Conservation (phyloP, 2,797 vertebrate species). For the Pogonophryne albipinna region DNA sequence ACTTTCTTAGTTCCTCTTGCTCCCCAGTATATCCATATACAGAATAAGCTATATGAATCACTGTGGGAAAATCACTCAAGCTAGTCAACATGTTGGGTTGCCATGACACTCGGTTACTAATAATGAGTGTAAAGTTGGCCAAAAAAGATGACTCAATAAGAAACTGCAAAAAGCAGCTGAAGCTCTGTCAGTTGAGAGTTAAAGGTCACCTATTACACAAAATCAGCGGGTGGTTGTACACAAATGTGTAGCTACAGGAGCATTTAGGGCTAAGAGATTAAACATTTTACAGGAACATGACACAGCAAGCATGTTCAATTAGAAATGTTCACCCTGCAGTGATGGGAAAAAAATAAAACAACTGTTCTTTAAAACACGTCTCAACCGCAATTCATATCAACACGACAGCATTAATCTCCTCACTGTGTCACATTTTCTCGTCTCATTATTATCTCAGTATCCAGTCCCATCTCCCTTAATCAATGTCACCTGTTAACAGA, state of each 20-base stretch:
- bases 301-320: slow-evolving; percentile 24
- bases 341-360: background rate
- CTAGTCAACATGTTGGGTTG: slow-evolving; percentile 3
- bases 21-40: slow-evolving; percentile 37
- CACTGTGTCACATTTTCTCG: slow-evolving; percentile 13
- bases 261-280: background rate
- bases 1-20: slow-evolving; percentile 60
- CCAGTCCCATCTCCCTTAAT: background rate
- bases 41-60: slow-evolving; percentile 31
- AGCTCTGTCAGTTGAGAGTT: background rate
- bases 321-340: background rate
- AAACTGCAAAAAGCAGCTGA: background rate
- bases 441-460: slow-evolving; percentile 20
- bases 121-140: background rate
- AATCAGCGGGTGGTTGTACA: too few species aligned
- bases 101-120: background rate
- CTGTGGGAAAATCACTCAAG: slow-evolving; percentile 16
- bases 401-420: slow-evolving; percentile 23
- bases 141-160: background rate
- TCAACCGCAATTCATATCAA: slow-evolving; percentile 14
- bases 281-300: background rate
- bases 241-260: slow-evolving; percentile 5
- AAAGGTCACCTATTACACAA: too few species aligned
- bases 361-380: slow-evolving; percentile 4
- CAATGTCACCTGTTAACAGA: slow-evolving; percentile 5